Conservation (phyloP, 2,113 vertebrate genomes). For the Tursiops truncatus region DNA sequence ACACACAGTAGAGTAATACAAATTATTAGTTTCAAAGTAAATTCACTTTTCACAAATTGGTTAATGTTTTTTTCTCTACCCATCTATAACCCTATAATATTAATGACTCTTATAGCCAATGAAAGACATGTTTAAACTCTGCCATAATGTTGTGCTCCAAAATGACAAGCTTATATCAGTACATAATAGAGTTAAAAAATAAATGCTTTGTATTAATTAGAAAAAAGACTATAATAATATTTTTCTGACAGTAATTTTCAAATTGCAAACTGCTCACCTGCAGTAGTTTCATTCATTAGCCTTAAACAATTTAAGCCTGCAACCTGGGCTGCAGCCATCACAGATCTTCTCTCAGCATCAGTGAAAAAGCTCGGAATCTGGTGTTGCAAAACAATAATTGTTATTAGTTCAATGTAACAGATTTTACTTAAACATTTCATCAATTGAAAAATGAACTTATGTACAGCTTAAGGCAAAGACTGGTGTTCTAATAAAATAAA, state of each 20-base stretch:
- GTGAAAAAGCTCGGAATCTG: constrained; percentile 97
- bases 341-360: constrained; percentile 93
- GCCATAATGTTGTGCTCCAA: not conserved
- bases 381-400: constrained; percentile 37
- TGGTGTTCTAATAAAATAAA: not conserved
- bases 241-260: constrained; percentile 16
- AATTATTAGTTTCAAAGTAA: constrained; percentile 16
- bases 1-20: not conserved
- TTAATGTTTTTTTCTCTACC: not conserved
- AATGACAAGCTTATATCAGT: not conserved
- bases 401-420: not conserved
- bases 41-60: constrained; percentile 24
- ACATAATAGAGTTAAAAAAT: not conserved
- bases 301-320: constrained; percentile 96
- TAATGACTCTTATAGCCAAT: not conserved
- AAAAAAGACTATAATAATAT: not conserved
- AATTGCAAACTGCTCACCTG: constrained; percentile 85
- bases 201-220: not conserved
- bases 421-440: constrained; percentile 27
- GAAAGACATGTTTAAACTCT: not conserved
- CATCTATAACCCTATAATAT: not conserved
- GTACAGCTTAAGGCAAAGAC: not conserved
- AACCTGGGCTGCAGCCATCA: constrained; percentile 94
- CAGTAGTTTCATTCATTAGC: constrained; percentile 96
- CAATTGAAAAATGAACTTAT: constrained; percentile 11